Base-by-base conservation (phyloP, 2,797 vertebrate genomes). In the Moxostoma hubbsi region DNA sequence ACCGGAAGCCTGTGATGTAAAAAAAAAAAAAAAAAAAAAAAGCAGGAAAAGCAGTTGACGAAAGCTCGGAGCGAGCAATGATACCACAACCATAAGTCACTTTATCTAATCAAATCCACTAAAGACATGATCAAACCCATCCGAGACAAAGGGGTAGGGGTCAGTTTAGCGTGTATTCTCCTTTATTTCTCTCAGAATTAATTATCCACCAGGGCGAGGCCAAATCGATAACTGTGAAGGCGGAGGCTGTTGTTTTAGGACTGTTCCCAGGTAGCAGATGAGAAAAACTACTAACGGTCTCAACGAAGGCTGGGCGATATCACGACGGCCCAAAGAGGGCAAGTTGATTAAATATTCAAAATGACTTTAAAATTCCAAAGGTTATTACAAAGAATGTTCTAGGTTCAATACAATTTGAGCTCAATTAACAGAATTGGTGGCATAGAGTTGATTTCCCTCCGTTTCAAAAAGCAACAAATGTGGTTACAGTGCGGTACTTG, bases 51-150 rank as follows among this genome's bases (percentile, higher is more conserved):
- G 82, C 74, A 82, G 77, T 75, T 68, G 77, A 76, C 65, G 50
- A 79, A 79, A 80, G 64, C 69, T 83, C 79, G 6, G 53, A 81
- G 77, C 36, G 36, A 84, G 80, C 80, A 74, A 81, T 71, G 74
- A 82, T 75, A 80, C 81, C 82, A 86, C 81, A 82, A 75, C 83
- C 83, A 81, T 74, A 67, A 75, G 65, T 67, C 77, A 67, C 59
- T 68, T 72, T 53, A 79, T 78, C 75, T 69, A 75, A 82, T 79
- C 75, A 83, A 80, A 75, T 79, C 77, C 81, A 85, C 77, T 69
- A 75, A 79, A 66, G 74, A 81, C 79, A 74, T 51, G 71, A 75
- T 72, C 81, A 51, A 73, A 75, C 68, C 67, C 68, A 74, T 73
- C 66, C 11, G 65, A 77, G 67, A 62, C 62, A 66, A 77, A 73